Evolutionary conservation across 2,113 vertebrate species (phyloP).

Genomic region (Craseonycteris thonglongyai): DNA sequence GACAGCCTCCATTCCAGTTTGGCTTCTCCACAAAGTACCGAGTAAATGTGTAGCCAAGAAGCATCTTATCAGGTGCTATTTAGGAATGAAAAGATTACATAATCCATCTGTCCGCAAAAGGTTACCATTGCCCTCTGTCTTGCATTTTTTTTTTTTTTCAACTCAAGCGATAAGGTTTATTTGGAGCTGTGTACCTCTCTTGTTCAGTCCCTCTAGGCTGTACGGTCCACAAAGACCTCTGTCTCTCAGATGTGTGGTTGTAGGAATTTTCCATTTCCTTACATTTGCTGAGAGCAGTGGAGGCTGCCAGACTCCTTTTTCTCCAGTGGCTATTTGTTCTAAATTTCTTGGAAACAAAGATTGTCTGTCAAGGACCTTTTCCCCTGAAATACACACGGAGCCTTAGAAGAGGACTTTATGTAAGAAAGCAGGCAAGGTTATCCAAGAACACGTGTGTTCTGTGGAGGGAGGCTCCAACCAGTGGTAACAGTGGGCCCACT

Average conservation of each 20-base stretch:
- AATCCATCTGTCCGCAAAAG: neutral
- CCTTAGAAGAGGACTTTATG: neutral
- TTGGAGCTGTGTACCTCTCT: neutral
- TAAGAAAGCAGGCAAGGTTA: neutral
- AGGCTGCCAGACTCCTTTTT: neutral
- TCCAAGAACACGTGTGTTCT: neutral
- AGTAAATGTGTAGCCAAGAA: neutral
- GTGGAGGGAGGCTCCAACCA: neutral
- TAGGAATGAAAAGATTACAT: neutral
- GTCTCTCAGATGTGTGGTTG: neutral
- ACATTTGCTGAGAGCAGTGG: neutral
- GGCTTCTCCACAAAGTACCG: neutral
- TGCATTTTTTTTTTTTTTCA: neutral
- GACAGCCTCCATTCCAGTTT: neutral
- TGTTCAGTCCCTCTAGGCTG: neutral
- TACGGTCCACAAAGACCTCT: neutral
- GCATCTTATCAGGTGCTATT: neutral
- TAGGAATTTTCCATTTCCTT: constrained; percentile 32
- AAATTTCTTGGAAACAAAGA: constrained; percentile 48
- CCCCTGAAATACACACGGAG: neutral
- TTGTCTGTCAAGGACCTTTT: neutral
- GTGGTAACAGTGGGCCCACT: rapidly evolving
- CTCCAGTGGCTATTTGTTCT: neutral
- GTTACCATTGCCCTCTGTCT: neutral
- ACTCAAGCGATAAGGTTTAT: neutral